Evolutionary conservation across 1,140 invertebrate genomes (phyloP).

Genomic region (Aplysia californica): DNA sequence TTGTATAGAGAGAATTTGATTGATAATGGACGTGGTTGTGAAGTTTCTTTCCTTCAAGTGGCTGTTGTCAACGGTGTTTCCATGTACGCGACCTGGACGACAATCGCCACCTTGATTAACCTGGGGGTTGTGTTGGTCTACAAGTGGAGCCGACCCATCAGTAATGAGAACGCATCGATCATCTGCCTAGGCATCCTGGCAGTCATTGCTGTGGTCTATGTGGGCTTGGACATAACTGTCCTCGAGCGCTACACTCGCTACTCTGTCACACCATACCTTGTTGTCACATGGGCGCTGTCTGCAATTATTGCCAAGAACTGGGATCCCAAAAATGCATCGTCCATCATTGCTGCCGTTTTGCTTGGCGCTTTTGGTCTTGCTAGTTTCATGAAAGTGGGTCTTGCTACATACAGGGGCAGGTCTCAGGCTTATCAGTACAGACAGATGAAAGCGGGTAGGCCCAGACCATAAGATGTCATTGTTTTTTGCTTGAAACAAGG

Average conservation of each 20-base stretch:
- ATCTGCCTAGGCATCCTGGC: constrained; percentile 41
- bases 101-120: constrained; percentile 59
- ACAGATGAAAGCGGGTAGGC: background rate
- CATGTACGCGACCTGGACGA: constrained; percentile 61
- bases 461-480: too few relatives aligned
- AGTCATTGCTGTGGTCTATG: constrained; percentile 40
- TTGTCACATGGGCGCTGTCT: constrained; percentile 46
- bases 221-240: constrained; percentile 48
- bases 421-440: background rate
- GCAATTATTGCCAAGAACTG: constrained; percentile 51
- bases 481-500: too few relatives aligned
- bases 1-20: constrained; percentile 33
- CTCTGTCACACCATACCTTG: constrained; percentile 54
- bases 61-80: constrained; percentile 62
- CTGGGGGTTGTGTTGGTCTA: constrained; percentile 51
- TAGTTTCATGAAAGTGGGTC: constrained; percentile 2
- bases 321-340: constrained; percentile 11
- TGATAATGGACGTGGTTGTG: constrained; percentile 35
- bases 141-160: constrained; percentile 25
- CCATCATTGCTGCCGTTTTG: constrained; percentile 28
- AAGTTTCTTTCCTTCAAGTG: constrained; percentile 53
- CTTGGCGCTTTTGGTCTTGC: constrained; percentile 15
- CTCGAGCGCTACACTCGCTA: constrained; percentile 56
- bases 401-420: background rate
- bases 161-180: constrained; percentile 34